Evolutionary conservation across 2,113 vertebrate species (phyloP).

Genomic region (Stegostoma tigrinum): DNA sequence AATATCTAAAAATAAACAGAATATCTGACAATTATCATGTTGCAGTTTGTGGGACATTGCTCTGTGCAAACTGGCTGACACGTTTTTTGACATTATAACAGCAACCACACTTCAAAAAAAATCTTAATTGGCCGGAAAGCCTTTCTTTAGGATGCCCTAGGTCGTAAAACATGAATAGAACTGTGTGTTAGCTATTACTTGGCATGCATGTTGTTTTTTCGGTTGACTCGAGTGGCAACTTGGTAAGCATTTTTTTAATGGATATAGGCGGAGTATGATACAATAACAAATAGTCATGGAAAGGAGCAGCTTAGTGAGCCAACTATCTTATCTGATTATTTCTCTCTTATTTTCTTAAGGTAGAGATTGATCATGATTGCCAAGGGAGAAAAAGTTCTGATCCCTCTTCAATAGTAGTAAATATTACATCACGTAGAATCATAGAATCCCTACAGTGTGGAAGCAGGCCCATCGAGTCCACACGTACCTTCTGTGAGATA

Average conservation of each 20-base stretch:
- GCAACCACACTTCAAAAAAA: neutral
- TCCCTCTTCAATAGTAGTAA: neutral
- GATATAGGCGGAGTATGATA: neutral
- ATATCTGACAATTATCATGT: conserved; percentile 8
- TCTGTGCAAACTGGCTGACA: neutral
- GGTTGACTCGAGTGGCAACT: too few relatives aligned
- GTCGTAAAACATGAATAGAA: conserved; percentile 1
- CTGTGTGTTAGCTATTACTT: neutral
- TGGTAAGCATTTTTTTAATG: neutral
- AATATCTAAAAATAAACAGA: neutral
- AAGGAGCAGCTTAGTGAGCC: neutral
- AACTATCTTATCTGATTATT: neutral
- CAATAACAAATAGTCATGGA: neutral
- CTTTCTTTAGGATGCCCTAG: neutral
- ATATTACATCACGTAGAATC: neutral
- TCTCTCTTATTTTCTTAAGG: neutral
- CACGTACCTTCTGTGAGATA: too few relatives aligned
- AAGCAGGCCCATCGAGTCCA: too few relatives aligned
- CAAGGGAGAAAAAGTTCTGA: neutral
- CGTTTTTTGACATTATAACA: neutral
- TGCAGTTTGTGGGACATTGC: neutral
- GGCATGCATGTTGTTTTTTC: neutral
- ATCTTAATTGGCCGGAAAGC: neutral
- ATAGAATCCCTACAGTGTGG: too few relatives aligned
- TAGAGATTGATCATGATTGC: neutral